Conservation (phyloP, 2,113 vertebrate genomes). For the Amblyopsis rosae region DNA sequence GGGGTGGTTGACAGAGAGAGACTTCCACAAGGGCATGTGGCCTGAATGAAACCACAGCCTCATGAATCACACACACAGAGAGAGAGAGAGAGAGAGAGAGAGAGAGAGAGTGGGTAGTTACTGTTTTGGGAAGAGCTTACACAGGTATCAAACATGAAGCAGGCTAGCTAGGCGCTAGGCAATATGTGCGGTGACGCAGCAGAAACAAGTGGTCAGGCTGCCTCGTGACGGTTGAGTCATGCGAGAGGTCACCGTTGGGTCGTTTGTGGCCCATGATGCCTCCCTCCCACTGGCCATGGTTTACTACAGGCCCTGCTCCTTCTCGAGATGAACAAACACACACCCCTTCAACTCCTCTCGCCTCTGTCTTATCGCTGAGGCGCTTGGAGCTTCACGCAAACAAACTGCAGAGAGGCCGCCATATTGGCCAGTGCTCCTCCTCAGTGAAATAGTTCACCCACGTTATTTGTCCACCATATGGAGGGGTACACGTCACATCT, state of each 20-base stretch:
- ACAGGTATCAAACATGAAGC: not conserved
- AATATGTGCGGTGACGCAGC: no score
- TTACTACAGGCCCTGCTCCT: not conserved
- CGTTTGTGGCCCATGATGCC: slow-evolving; percentile 1
- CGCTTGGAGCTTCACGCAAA: no score
- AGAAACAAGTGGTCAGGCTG: no score
- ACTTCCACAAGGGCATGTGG: slow-evolving; percentile 67
- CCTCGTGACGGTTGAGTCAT: not conserved
- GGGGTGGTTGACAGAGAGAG: slow-evolving; percentile 39
- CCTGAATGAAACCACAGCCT: slow-evolving; percentile 61
- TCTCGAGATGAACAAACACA: slow-evolving; percentile 37
- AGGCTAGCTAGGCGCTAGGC: no score
- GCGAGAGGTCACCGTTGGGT: slow-evolving; percentile 25
- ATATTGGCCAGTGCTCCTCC: no score
- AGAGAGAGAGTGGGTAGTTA: slow-evolving; percentile 19
- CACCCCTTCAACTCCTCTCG: not conserved
- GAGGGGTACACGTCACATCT: slow-evolving; percentile 15
- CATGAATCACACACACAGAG: slow-evolving; percentile 59
- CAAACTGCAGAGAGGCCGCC: not conserved
- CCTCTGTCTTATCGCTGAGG: not conserved
- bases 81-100: slow-evolving; percentile 30
- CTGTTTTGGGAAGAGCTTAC: not conserved
- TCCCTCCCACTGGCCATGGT: not conserved
- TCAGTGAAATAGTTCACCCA: not conserved
- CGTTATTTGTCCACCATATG: slow-evolving; percentile 7